A percentile compares a stretch with the other conserved stretches of the same genome.
phyloP scores from a whole-genome alignment of 2,888 invertebrate species.

The Girardia tigrina region DNA sequence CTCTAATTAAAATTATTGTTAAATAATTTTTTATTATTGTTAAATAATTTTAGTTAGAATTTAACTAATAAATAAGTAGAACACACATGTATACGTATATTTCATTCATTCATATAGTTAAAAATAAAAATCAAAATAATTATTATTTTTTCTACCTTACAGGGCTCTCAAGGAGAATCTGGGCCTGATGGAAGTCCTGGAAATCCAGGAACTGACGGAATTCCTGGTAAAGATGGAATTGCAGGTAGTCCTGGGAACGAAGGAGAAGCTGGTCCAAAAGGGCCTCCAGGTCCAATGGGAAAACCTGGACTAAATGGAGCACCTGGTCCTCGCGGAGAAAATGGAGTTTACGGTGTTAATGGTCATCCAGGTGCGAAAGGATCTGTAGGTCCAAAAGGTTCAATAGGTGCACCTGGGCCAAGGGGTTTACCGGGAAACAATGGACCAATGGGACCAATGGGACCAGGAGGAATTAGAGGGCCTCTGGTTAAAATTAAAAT shows the following conservation, averaged over 20 bases:
- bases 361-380: constrained; percentile 27
- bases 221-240: background rate
- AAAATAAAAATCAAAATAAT: too few species aligned
- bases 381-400: constrained; percentile 13
- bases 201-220: constrained; percentile 13
- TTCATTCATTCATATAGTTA: too few species aligned
- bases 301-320: constrained; percentile 24
- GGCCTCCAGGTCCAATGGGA: background rate
- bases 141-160: too few species aligned
- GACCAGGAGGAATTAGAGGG: background rate
- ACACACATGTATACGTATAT: too few species aligned
- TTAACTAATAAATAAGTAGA: too few species aligned
- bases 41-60: too few species aligned
- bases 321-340: background rate
- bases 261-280: constrained; percentile 19
- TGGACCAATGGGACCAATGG: background rate
- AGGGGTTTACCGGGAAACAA: background rate
- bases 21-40: too few species aligned
- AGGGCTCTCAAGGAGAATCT: background rate
- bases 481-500: background rate
- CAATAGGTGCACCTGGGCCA: background rate
- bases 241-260: background rate
- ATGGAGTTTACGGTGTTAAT: background rate
- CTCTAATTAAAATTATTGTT: too few species aligned
- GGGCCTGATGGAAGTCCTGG: background rate